Evolutionary conservation across 2,888 invertebrate species (phyloP).

Genomic region (Andrena flavipes): DNA sequence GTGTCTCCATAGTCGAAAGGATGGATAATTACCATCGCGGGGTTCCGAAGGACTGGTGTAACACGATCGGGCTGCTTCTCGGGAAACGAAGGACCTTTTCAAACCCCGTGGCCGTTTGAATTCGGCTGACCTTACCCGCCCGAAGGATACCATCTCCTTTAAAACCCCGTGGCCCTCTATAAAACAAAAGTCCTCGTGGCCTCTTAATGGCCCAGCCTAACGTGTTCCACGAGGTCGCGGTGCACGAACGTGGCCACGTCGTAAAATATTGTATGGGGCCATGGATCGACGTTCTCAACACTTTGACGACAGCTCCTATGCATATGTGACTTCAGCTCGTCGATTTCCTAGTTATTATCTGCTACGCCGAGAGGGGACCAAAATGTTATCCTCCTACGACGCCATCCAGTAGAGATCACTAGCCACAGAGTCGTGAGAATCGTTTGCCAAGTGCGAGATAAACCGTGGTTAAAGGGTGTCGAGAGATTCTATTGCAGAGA

Average conservation of each 20-base stretch:
- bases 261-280: constrained; percentile 50
- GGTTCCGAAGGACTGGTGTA: constrained; percentile 68
- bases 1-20: constrained; percentile 58
- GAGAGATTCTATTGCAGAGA: too few species aligned
- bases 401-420: too few species aligned
- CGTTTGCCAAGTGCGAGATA: too few species aligned
- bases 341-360: neutral
- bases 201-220: constrained; percentile 70
- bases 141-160: constrained; percentile 73
- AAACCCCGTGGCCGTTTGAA: constrained; percentile 68
- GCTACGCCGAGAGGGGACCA: neutral
- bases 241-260: constrained; percentile 57
- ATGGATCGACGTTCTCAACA: constrained; percentile 22
- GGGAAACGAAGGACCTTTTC: constrained; percentile 68
- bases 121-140: constrained; percentile 69
- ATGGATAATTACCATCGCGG: constrained; percentile 68
- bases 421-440: too few species aligned
- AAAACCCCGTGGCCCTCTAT: constrained; percentile 64
- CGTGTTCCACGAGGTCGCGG: constrained; percentile 63
- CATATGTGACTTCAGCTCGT: neutral
- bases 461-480: too few species aligned
- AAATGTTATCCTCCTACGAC: too few species aligned
- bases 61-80: constrained; percentile 73
- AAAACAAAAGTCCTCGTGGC: constrained; percentile 72
- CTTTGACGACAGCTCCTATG: neutral